Evolutionary conservation across 2,888 invertebrate genomes (phyloP).

Genomic region (Tribolium freemani): DNA sequence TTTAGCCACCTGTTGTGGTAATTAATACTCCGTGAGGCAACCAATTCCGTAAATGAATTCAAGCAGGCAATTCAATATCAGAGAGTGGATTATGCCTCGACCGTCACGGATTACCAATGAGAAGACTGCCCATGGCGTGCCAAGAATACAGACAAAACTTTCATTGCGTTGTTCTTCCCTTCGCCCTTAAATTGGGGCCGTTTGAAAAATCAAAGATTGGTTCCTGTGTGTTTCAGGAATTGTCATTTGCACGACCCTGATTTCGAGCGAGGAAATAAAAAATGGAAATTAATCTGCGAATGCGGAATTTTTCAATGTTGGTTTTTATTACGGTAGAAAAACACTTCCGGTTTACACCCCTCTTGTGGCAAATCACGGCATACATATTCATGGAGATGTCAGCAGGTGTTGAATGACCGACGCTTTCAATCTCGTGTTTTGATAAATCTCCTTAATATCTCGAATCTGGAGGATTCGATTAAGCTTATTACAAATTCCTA

Average conservation of each 20-base stretch:
- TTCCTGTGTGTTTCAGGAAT: neutral
- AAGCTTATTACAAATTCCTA: neutral
- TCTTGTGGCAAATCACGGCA: neutral
- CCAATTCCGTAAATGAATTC: constrained; percentile 57
- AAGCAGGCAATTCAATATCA: constrained; percentile 55
- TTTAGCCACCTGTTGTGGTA: constrained; percentile 55
- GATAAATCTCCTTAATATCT: neutral
- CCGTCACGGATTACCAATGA: constrained; percentile 41
- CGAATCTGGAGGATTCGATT: neutral
- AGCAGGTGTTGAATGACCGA: neutral
- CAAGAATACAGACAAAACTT: constrained; percentile 26
- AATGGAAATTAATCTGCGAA: constrained; percentile 6
- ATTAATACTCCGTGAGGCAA: constrained; percentile 53
- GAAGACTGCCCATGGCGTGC: constrained; percentile 29
- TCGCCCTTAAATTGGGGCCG: neutral
- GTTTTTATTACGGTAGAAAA: constrained; percentile 5
- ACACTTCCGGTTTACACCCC: constrained; percentile 5
- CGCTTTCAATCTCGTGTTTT: neutral
- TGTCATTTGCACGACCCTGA: neutral
- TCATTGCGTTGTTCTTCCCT: neutral
- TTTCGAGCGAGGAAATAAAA: neutral
- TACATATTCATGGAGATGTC: neutral
- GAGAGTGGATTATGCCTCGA: constrained; percentile 45
- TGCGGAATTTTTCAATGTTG: neutral
- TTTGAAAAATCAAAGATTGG: neutral